Conservation (phyloP, 2,888 invertebrate species). For the Luperina testacea region DNA sequence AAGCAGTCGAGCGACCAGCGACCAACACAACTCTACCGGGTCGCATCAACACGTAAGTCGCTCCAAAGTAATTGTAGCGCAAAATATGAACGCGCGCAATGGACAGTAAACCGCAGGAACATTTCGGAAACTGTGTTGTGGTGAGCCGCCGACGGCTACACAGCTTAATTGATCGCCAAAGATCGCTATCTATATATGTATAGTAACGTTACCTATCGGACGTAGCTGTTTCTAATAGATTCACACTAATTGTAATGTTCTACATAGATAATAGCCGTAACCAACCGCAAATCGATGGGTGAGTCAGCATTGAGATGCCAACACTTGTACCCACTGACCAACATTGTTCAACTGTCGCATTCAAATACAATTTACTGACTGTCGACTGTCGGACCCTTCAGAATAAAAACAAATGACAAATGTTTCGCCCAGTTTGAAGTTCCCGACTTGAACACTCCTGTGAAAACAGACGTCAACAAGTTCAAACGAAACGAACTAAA, state of each 20-base stretch:
- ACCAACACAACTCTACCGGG: slow-evolving; percentile 72
- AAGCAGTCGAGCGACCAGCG: slow-evolving; percentile 49
- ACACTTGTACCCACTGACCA: slow-evolving; percentile 35
- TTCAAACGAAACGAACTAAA: not conserved
- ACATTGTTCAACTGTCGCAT: slow-evolving; percentile 29
- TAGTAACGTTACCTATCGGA: slow-evolving; percentile 69
- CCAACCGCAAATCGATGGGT: slow-evolving; percentile 57
- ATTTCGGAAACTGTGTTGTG: slow-evolving; percentile 82
- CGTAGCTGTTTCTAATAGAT: slow-evolving; percentile 72
- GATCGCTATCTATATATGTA: slow-evolving; percentile 70
- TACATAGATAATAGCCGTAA: slow-evolving; percentile 63
- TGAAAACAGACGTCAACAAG: not conserved
- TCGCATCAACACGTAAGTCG: slow-evolving; percentile 71
- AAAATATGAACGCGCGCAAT: slow-evolving; percentile 78
- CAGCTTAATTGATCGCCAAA: slow-evolving; percentile 81
- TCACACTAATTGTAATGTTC: slow-evolving; percentile 73
- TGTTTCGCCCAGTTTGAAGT: not conserved
- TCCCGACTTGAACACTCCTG: not conserved
- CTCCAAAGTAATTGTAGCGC: slow-evolving; percentile 72
- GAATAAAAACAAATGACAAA: slow-evolving; percentile 11
- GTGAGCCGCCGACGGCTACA: slow-evolving; percentile 75
- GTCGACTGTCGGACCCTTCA: slow-evolving; percentile 12
- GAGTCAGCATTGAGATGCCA: slow-evolving; percentile 38
- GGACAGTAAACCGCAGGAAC: slow-evolving; percentile 82
- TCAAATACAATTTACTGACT: slow-evolving; percentile 13